A percentile compares a stretch with the other conserved stretches of the same genome.
These are phyloP conservation scores for Perithous albicinctus DNA, from an alignment of 2,888 invertebrate genomes.

Conservation along the genomic window DNA sequence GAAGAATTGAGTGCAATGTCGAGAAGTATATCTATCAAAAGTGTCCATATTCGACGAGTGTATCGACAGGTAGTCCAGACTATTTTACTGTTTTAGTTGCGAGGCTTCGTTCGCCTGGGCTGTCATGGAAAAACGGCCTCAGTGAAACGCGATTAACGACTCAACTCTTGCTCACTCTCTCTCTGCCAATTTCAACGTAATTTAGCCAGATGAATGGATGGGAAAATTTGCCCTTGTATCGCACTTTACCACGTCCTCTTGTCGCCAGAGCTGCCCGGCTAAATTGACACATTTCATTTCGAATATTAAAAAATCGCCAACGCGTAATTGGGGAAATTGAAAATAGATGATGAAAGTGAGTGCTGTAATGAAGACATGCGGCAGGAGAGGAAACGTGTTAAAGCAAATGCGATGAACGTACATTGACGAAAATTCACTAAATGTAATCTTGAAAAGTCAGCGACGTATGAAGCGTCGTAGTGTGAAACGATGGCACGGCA, in stretches of 20 bases:
- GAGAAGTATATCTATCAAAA: constrained; percentile 4
- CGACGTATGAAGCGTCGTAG: constrained; percentile 2
- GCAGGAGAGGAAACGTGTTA: neutral
- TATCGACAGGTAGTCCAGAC: constrained; percentile 26
- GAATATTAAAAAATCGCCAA: constrained; percentile 6
- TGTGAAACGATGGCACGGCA: constrained; percentile 36
- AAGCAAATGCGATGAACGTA: constrained; percentile 17
- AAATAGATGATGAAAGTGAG: neutral
- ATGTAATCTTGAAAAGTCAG: constrained; percentile 16
- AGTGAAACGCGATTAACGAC: constrained; percentile 54
- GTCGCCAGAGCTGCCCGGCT: neutral
- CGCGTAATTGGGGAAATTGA: constrained; percentile 10
- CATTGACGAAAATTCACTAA: constrained; percentile 32
- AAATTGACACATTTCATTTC: constrained; percentile 39
- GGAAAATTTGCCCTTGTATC: constrained; percentile 47
- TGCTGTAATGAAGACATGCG: neutral
- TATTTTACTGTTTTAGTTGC: constrained; percentile 13
- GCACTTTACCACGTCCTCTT: constrained; percentile 2
- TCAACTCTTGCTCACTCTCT: neutral
- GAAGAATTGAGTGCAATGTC: neutral
- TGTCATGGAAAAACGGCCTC: constrained; percentile 18
- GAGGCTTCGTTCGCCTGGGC: neutral
- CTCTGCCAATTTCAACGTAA: constrained; percentile 50
- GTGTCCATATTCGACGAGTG: constrained; percentile 7
- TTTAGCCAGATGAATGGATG: constrained; percentile 50